These are phyloP conservation scores for Prolemur simus DNA, from an alignment of 2,113 vertebrate genomes.

Conservation along the genomic window DNA sequence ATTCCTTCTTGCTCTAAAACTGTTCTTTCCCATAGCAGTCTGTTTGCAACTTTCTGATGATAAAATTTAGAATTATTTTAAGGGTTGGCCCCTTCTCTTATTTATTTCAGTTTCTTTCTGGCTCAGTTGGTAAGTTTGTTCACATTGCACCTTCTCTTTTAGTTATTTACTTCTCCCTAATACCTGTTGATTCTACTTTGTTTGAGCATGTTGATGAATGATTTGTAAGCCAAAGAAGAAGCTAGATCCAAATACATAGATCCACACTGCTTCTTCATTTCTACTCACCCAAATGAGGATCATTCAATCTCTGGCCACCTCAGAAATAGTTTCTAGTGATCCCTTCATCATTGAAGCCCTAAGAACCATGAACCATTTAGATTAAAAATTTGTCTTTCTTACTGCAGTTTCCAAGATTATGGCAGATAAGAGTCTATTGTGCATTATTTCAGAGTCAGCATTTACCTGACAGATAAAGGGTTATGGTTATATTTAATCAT, in stretches of 20 bases:
- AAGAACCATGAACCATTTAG: not conserved
- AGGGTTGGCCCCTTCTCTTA: not conserved
- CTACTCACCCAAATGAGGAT: not conserved
- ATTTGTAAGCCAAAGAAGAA: not conserved
- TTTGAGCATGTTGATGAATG: not conserved
- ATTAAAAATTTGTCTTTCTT: not conserved
- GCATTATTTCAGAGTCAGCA: not conserved
- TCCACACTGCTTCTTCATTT: not conserved
- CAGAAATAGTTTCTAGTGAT: not conserved
- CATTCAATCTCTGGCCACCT: not conserved
- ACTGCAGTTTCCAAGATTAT: not conserved
- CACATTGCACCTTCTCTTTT: not conserved
- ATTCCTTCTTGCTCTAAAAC: not conserved
- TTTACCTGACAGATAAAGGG: not conserved
- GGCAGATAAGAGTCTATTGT: not conserved
- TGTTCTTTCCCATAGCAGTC: not conserved
- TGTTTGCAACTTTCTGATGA: not conserved
- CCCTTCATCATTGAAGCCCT: not conserved
- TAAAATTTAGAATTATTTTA: slow-evolving; percentile 10
- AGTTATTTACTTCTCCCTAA: not conserved
- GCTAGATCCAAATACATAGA: not conserved
- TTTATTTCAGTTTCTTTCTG: not conserved
- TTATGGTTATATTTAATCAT: not conserved
- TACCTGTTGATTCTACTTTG: not conserved
- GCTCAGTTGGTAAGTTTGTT: not conserved